A percentile compares a stretch with the other conserved stretches of the same genome.
phyloP scores from a whole-genome alignment of 1,140 invertebrate genomes.

The Anagrus nilaparvatae region DNA sequence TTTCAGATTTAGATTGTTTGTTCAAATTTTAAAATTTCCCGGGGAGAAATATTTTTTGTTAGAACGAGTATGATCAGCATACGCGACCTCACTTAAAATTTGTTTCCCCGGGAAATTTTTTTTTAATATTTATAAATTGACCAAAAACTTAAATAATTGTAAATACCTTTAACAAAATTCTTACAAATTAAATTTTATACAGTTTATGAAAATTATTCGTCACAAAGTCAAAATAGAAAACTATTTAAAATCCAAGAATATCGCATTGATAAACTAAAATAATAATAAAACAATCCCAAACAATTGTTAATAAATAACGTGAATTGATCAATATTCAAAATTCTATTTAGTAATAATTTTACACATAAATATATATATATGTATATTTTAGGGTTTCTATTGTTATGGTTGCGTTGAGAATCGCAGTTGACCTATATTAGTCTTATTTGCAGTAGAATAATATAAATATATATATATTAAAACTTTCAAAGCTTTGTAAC shows the following conservation, averaged over 20 bases:
- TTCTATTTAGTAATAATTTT: conserved; percentile 12
- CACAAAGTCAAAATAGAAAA: conserved; percentile 13
- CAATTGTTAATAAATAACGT: conserved; percentile 3
- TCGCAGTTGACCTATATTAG: conserved; percentile 43
- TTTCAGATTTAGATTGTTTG: too few relatives aligned
- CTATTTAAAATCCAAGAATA: conserved; percentile 6
- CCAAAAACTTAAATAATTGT: too few relatives aligned
- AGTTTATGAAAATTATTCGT: conserved; percentile 1
- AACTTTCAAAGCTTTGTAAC: too few relatives aligned
- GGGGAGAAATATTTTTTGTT: too few relatives aligned
- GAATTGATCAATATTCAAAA: conserved; percentile 5
- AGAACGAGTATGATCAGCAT: too few relatives aligned
- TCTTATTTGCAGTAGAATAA: conserved; percentile 46
- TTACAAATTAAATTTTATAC: conserved; percentile 6
- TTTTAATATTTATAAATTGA: too few relatives aligned
- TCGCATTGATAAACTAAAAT: conserved; percentile 2
- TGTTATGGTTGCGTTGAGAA: conserved; percentile 46
- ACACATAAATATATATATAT: conserved; percentile 12
- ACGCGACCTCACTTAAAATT: too few relatives aligned
- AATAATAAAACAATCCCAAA: too few relatives aligned
- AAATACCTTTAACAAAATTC: too few relatives aligned
- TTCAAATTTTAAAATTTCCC: too few relatives aligned
- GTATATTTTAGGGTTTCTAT: conserved; percentile 22
- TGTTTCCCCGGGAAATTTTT: too few relatives aligned
- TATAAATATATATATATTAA: too few relatives aligned